Base-by-base conservation (phyloP, 2,797 vertebrate genomes). In the Pangasius djambal region DNA sequence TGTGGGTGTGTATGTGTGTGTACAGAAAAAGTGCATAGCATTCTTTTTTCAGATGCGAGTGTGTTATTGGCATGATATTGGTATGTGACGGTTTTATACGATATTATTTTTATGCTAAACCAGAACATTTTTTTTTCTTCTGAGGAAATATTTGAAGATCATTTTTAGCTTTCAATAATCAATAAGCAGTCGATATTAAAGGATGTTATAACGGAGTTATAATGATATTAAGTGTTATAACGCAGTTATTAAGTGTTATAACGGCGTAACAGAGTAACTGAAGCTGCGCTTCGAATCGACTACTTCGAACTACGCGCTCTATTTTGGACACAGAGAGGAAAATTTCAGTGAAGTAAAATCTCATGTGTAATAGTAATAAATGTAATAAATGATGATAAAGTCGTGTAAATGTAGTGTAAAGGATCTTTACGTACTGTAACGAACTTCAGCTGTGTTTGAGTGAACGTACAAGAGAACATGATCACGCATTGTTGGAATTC, bases 1-100 rank as follows among this genome's bases (percentile, higher is more conserved):
- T 82, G 84, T 81, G 78, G 83, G 85, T 78, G 84, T 87, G 78
- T 87, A 74, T 86, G 83, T 59, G 52, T 86, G 61, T 55, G 52
- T 67, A 34, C 34, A 63, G 86, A 55, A 65, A 86, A n/a, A 83
- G 75, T 83, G 79, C 81, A 52, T 44, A 37, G 7, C 31, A 74
- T 59, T 74, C 52, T n/a, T 37, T 82, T 67, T 48, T 28, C 59
- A 37, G n/a, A 37, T 8, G 18, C 4, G 28, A 69, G 48, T 69
- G 63, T 65, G 59, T 50, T 78, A 89, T 81, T 81, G 72, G n/a
- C 72, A 18, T 69, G 82, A 78, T 87, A 87, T 82, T 87, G 63
- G 50, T 85, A 83, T 88, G 82, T 65, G n/a, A 77, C 18, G 18
- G 31, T 84, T 57, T 86, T 74, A 74, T 74, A 10, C 31, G 10